Conservation (phyloP, 2,888 invertebrate genomes). For the Melinaea marsaeus region DNA sequence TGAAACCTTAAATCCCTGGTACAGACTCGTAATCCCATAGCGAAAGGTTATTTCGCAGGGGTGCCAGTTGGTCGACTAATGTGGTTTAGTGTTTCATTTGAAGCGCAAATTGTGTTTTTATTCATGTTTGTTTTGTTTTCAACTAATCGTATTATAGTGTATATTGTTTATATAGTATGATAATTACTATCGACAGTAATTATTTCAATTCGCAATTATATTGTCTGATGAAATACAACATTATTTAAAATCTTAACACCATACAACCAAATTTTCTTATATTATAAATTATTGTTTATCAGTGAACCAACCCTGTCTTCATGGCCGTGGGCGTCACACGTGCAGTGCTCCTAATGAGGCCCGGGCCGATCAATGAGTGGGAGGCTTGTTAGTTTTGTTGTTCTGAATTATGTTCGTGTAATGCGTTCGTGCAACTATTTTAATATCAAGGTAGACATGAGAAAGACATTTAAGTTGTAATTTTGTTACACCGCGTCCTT, state of each 20-base stretch:
- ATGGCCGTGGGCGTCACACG: slow-evolving; percentile 65
- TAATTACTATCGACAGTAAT: too few species aligned
- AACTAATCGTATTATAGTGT: slow-evolving; percentile 49
- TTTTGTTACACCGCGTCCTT: slow-evolving; percentile 28
- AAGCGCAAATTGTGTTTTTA: slow-evolving; percentile 70
- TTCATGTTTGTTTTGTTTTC: slow-evolving; percentile 56
- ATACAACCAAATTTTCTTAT: too few species aligned
- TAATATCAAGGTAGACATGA: slow-evolving; percentile 26
- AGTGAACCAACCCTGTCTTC: slow-evolving; percentile 29
- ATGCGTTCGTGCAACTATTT: slow-evolving; percentile 29
- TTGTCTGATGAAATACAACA: too few species aligned
- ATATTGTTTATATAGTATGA: slow-evolving; percentile 21
- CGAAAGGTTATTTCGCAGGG: slow-evolving; percentile 65
- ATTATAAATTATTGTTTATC: not conserved
- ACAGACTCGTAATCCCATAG: slow-evolving; percentile 75
- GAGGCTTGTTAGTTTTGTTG: slow-evolving; percentile 49
- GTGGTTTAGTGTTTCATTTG: slow-evolving; percentile 74
- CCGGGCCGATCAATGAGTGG: slow-evolving; percentile 52
- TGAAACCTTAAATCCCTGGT: slow-evolving; percentile 78
- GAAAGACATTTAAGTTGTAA: slow-evolving; percentile 29
- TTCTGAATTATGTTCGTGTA: slow-evolving; percentile 33
- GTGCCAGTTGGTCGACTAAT: slow-evolving; percentile 75
- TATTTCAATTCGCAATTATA: too few species aligned
- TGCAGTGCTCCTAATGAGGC: slow-evolving; percentile 61
- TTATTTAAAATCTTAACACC: too few species aligned